Percentiles rank a stretch among this genome's conserved stretches.
phyloP scores from a whole-genome alignment of 2,888 invertebrate genomes.

The Crepidodera aurea region DNA sequence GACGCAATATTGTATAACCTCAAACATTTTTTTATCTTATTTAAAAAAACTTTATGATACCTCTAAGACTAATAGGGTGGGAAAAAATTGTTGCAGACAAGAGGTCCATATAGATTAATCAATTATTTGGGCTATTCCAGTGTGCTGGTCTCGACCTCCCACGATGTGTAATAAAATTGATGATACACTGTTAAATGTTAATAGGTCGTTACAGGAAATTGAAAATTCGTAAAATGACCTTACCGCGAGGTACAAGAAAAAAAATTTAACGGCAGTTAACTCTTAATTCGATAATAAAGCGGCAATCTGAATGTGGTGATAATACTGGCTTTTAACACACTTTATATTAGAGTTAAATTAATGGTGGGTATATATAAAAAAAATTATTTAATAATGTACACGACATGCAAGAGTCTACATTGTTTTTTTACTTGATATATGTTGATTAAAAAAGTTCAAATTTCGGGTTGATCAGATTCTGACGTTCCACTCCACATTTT shows the following conservation, averaged over 20 bases:
- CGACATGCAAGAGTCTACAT: no score
- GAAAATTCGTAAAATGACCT: constrained; percentile 6
- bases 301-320: constrained; percentile 1
- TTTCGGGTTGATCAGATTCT: no score
- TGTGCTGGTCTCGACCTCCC: neutral
- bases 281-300: constrained; percentile 10
- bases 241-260: neutral
- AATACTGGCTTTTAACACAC: neutral
- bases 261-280: constrained; percentile 7
- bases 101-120: constrained; percentile 14
- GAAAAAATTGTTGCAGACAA: constrained; percentile 13
- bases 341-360: no score
- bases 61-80: neutral
- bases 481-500: no score
- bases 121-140: constrained; percentile 7
- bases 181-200: constrained; percentile 17
- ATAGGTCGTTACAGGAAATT: constrained; percentile 14
- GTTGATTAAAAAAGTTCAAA: no score
- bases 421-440: no score
- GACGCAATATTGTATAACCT: no score
- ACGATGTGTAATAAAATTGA: constrained; percentile 18
- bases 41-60: no score
- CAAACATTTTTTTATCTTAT: no score
- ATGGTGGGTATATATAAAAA: no score
- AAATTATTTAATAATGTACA: no score